Evolutionary conservation across 2,113 vertebrate genomes (phyloP), one percentile per base, ranked within the genome.

Genomic region (Sebastes schlegelii): DNA sequence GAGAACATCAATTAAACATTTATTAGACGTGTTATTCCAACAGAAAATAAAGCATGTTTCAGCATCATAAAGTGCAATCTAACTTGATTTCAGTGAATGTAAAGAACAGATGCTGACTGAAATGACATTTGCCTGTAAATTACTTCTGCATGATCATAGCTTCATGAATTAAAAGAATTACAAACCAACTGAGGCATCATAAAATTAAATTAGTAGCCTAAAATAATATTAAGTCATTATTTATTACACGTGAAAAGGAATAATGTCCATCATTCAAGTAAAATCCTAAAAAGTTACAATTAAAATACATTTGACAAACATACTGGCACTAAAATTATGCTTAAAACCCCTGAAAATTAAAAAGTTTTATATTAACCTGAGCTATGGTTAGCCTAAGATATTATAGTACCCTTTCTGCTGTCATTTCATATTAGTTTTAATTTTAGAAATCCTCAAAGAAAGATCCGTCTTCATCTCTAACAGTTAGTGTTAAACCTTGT

Each of bases 51-150:
- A 79, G 66, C 74, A 73, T 45, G n/a, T 73, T 79, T 76, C 68
- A 86, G 68, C 87, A 90, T 81, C 74, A 54, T 88, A 94, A 94
- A 93, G 92, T 93, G 89, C 90, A 78, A 85, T 81, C 34, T 43
- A 71, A 73, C 12, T 61, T 57, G n/a, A 68, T 45, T 90, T 77
- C 57, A 89, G 23, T 86, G 54, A 66, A 72, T 11, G 3, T 40
- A 52, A 77, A 82, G 13, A 83, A 81, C 19, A 81, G 21, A 82
- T 74, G 51, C 55, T 57, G 19, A 75, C 9, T 26, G 46, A 62
- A 40, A 58, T 70, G 8, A 67, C 13, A 51, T 77, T 63, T 65
- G 4, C 52, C 74, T 13, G 58, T 52, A 64, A 55, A 57, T 70
- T 23, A 46, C 46, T 80, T 55, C 21, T 58, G 1, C 8, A 49